Conservation (phyloP, 2,888 invertebrate genomes). For the Endotricha flammealis region DNA sequence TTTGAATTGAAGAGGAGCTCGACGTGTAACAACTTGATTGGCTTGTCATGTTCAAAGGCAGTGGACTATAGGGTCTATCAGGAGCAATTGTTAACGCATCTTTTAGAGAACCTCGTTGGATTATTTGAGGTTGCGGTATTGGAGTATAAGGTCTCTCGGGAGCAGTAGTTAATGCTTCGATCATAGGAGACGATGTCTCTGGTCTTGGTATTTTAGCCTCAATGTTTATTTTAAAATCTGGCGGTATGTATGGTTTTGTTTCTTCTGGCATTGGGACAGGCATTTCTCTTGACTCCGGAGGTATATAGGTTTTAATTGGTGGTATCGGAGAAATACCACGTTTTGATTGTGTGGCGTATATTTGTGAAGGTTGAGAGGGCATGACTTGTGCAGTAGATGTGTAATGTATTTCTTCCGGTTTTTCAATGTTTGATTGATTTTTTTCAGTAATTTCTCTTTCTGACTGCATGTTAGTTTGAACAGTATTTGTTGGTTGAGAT, state of each 20-base stretch:
- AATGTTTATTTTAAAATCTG: constrained; percentile 78
- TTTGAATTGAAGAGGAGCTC: constrained; percentile 35
- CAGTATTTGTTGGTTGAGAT: constrained; percentile 25
- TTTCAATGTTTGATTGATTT: background rate
- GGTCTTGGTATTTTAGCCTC: constrained; percentile 66
- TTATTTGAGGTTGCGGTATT: constrained; percentile 52
- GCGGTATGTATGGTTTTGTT: constrained; percentile 82
- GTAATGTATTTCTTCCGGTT: constrained; percentile 17
- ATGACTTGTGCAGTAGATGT: constrained; percentile 14
- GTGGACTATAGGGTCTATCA: constrained; percentile 78
- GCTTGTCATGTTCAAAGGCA: constrained; percentile 65
- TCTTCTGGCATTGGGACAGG: constrained; percentile 81
- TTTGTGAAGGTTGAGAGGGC: constrained; percentile 37
- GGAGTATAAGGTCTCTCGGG: constrained; percentile 81
- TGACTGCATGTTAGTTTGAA: constrained; percentile 12
- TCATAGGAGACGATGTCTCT: constrained; percentile 79
- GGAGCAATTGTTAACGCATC: constrained; percentile 82
- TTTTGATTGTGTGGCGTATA: constrained; percentile 48
- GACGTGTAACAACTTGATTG: constrained; percentile 45
- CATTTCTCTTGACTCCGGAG: constrained; percentile 65
- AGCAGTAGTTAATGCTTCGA: constrained; percentile 82
- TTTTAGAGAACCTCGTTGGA: constrained; percentile 70
- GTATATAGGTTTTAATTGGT: constrained; percentile 65
- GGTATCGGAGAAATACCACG: constrained; percentile 59
- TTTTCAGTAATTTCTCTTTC: background rate